Conservation (phyloP, 2,797 vertebrate species). For the Danio aesculapii region DNA sequence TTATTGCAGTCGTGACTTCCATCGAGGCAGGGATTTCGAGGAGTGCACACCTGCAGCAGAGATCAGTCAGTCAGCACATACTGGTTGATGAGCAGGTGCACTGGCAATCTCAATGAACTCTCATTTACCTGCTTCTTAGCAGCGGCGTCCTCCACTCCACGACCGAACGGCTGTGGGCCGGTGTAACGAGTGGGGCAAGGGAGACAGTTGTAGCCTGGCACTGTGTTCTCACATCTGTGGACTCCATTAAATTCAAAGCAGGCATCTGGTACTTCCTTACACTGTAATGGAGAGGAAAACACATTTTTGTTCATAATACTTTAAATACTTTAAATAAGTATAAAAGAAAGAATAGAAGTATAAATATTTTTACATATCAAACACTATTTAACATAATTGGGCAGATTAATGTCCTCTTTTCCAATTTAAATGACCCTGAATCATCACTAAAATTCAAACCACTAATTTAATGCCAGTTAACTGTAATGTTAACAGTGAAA, state of each 20-base stretch:
- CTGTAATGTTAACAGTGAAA: too few species aligned
- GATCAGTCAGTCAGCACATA: neutral
- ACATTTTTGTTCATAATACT: conserved; percentile 13
- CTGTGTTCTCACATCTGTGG: conserved; percentile 95
- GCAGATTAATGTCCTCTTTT: neutral
- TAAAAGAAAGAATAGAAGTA: neutral
- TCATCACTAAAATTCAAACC: too few species aligned
- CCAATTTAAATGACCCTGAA: too few species aligned
- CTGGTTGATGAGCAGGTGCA: neutral
- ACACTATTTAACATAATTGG: neutral
- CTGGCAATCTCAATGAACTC: neutral
- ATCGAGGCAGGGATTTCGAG: conserved; percentile 94
- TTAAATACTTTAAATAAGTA: conserved; percentile 10
- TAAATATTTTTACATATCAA: neutral
- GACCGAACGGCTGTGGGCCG: conserved; percentile 92
- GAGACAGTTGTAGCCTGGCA: conserved; percentile 95
- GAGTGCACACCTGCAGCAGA: conserved; percentile 88
- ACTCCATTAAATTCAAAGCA: conserved; percentile 93
- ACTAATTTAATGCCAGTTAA: too few species aligned
- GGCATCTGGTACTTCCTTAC: conserved; percentile 90
- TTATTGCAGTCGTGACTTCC: conserved; percentile 97
- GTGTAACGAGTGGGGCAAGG: conserved; percentile 93
- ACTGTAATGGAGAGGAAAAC: conserved; percentile 75
- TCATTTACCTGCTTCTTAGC: conserved; percentile 90
- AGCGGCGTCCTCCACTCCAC: conserved; percentile 87